Conservation (phyloP, 35 echinoderm and acorn worm genomes). For the Apostichopus japonicus region DNA sequence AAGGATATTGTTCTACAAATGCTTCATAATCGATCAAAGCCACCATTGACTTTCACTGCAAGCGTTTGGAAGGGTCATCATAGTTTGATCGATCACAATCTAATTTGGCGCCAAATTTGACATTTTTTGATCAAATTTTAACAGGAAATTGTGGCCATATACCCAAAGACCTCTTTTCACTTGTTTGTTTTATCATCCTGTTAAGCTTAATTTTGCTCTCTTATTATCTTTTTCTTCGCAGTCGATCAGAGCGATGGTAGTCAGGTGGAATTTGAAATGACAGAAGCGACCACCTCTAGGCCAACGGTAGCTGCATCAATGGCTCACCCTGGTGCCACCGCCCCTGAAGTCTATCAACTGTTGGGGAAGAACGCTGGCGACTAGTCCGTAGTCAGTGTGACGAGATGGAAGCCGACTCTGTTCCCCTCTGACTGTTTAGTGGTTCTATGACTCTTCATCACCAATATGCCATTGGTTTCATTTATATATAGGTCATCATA, state of each 20-base stretch:
- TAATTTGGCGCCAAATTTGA: no score
- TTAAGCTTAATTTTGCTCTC: neutral
- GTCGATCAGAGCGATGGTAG: slow-evolving; percentile 77
- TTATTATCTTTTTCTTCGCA: slow-evolving; percentile 1
- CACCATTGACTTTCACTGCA: no score
- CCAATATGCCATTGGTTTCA: no score
- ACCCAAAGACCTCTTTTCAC: no score
- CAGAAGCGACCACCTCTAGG: slow-evolving; percentile 30
- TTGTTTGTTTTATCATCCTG: no score
- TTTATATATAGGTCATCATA: no score
- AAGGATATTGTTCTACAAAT: no score
- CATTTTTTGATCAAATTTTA: no score
- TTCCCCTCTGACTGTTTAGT: neutral
- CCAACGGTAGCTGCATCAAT: slow-evolving; percentile 37
- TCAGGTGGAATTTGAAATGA: slow-evolving; percentile 87
- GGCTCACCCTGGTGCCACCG: slow-evolving; percentile 3
- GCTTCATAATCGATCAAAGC: no score
- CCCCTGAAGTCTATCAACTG: slow-evolving; percentile 78
- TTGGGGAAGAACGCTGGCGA: slow-evolving; percentile 52
- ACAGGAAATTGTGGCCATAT: no score
- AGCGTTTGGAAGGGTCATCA: no score
- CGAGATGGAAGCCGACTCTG: neutral
- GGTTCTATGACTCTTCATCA: neutral
- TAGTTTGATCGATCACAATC: no score
- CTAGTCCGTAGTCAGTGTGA: neutral